These are phyloP conservation scores for Hetaerina titia DNA, from an alignment of 2,888 invertebrate genomes.

Conservation along the genomic window DNA sequence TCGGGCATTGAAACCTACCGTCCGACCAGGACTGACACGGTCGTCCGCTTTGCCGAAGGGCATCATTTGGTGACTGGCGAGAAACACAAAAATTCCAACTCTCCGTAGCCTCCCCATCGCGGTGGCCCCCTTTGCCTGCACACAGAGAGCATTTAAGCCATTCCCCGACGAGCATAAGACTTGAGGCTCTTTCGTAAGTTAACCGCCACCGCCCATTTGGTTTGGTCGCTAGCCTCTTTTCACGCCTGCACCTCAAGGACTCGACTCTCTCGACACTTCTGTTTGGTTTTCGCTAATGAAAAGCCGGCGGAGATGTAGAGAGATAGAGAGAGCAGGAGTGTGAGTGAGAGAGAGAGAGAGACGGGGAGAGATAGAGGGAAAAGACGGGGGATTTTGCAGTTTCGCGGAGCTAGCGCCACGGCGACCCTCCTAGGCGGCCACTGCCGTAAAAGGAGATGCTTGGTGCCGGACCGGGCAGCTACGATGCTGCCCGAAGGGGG, in stretches of 20 bases:
- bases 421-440: neutral
- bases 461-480: slow-evolving; percentile 32
- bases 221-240: slow-evolving; percentile 32
- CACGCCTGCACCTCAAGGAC: slow-evolving; percentile 34
- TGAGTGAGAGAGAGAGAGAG: neutral
- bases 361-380: neutral
- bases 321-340: neutral
- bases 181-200: slow-evolving; percentile 4
- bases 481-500: neutral
- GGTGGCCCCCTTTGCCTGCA: neutral
- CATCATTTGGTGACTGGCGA: no score
- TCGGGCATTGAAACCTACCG: no score
- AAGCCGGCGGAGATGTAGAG: neutral
- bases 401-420: neutral
- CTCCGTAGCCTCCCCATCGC: neutral
- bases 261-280: slow-evolving; percentile 18
- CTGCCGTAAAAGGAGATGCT: slow-evolving; percentile 27
- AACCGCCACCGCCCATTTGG: neutral
- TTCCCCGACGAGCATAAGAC: neutral
- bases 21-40: no score
- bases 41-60: no score
- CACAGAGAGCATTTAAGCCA: neutral
- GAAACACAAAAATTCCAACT: no score
- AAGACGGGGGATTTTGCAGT: neutral
- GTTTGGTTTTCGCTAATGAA: slow-evolving; percentile 32